Evolutionary conservation across 2,113 vertebrate species (phyloP), one percentile per base, ranked within the genome.

Genomic region (Chloroceryle aenea): DNA sequence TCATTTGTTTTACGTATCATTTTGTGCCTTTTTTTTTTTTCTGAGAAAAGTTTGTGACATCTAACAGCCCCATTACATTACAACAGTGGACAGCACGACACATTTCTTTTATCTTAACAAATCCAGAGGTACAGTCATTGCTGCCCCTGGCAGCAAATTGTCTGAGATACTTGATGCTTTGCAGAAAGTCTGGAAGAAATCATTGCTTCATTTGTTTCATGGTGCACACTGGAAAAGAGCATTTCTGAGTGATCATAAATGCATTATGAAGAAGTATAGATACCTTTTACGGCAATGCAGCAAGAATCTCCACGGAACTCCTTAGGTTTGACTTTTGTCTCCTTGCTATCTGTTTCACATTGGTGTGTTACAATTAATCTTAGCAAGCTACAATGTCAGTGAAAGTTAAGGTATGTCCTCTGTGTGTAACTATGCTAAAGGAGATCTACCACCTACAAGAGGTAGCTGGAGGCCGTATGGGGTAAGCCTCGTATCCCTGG

Each of bases 151-250:
- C 86, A 81, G 55, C 15, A 86, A 48, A 61, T 71, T 79, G 32
- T 81, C 53, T 83, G 48, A 86, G 42, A 26, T 78, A 29, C 56
- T 79, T 77, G 53, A 87, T 73, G 36, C 10, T 93, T 88, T 77
- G 32, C 73, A 93, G 91, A 89, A 93, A 83, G 32, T 48, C 64
- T 96, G 88, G 89, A 93, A 88, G 34, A 86, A 94, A 91, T 7
- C 26, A 25, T 76, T 90, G 29, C 27, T 93, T 30, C 7, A 20
- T 42, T 92, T 86, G 12, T 29, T 72, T 81, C 2, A 2, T 30
- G 15, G 52, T 73, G 8, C 42, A 62, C 0, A 0, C 50, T 72
- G 63, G 29, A 50, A 71, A 61, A 67, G 14, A 77, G 6, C 7
- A 52, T 67, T 84, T 83, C 68, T 27, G n/a, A 53, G 34, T 73